Conservation (phyloP, 2,113 vertebrate species). For the Scophthalmus maximus region DNA sequence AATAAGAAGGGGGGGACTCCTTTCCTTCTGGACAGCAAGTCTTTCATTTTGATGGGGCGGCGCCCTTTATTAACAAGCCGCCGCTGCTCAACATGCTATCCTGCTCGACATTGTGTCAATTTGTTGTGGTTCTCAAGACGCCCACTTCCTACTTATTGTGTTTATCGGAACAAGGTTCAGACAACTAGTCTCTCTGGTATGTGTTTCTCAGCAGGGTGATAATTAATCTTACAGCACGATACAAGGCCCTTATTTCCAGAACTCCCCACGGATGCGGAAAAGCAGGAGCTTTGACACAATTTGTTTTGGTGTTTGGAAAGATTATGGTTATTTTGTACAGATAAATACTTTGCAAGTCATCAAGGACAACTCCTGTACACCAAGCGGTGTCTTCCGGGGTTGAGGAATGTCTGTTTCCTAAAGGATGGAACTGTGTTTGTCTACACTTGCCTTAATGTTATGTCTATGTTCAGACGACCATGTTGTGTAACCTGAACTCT, state of each 20-base stretch:
- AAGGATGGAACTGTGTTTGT: slow-evolving; percentile 17
- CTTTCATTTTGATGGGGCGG: no score
- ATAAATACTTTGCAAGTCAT: no score
- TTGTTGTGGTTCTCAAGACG: not conserved
- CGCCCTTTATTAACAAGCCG: no score
- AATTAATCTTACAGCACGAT: slow-evolving; percentile 5
- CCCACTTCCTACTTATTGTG: slow-evolving; percentile 55
- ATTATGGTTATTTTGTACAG: no score
- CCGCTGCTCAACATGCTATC: not conserved
- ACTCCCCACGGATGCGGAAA: not conserved
- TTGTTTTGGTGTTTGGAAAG: not conserved
- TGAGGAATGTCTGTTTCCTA: slow-evolving; percentile 34
- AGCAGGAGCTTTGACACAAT: not conserved
- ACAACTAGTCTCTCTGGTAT: slow-evolving; percentile 38
- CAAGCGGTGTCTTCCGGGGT: slow-evolving; percentile 1
- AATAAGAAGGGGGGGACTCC: no score
- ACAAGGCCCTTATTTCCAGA: slow-evolving; percentile 3
- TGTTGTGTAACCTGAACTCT: slow-evolving; percentile 8
- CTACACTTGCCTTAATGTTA: slow-evolving; percentile 37
- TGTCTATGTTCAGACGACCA: slow-evolving; percentile 18
- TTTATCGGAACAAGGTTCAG: slow-evolving; percentile 29
- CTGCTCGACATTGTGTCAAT: slow-evolving; percentile 1
- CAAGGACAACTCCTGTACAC: not conserved
- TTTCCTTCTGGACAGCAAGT: no score
- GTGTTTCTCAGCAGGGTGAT: slow-evolving; percentile 29